These are phyloP conservation scores for Helicoverpa armigera DNA, from an alignment of 1,140 invertebrate genomes.

Conservation along the genomic window DNA sequence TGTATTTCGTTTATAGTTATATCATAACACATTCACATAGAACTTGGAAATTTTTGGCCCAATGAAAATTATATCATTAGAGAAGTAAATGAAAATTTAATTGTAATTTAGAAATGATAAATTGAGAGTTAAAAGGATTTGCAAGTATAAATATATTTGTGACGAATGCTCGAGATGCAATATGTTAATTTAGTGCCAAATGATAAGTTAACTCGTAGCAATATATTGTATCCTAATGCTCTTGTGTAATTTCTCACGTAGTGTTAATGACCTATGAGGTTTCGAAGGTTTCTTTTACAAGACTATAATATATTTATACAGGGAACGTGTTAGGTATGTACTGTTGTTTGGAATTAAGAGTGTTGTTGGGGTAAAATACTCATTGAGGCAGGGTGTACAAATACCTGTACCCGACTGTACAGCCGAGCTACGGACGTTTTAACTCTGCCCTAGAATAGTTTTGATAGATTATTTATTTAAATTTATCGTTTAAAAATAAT, in stretches of 20 bases:
- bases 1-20: conserved; percentile 69
- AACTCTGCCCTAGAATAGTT: conserved; percentile 56
- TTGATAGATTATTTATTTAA: conserved; percentile 51
- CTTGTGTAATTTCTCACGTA: conserved; percentile 85
- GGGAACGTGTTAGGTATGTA: conserved; percentile 85
- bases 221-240: conserved; percentile 85
- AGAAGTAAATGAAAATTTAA: conserved; percentile 72
- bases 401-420: conserved; percentile 60
- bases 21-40: conserved; percentile 65
- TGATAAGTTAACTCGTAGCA: conserved; percentile 86
- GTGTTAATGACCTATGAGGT: conserved; percentile 85
- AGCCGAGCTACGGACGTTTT: conserved; percentile 9
- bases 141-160: conserved; percentile 76
- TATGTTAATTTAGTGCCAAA: conserved; percentile 87
- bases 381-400: conserved; percentile 83
- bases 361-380: conserved; percentile 85
- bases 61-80: conserved; percentile 77
- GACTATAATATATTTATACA: conserved; percentile 86
- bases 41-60: conserved; percentile 71
- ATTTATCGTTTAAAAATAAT: conserved; percentile 10
- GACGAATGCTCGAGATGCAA: conserved; percentile 85
- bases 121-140: conserved; percentile 69
- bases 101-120: conserved; percentile 73
- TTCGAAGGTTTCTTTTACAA: conserved; percentile 85
- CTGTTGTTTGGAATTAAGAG: conserved; percentile 83